These are phyloP conservation scores for Shargacucullia verbasci DNA, from an alignment of 2,888 invertebrate species.

Conservation along the genomic window DNA sequence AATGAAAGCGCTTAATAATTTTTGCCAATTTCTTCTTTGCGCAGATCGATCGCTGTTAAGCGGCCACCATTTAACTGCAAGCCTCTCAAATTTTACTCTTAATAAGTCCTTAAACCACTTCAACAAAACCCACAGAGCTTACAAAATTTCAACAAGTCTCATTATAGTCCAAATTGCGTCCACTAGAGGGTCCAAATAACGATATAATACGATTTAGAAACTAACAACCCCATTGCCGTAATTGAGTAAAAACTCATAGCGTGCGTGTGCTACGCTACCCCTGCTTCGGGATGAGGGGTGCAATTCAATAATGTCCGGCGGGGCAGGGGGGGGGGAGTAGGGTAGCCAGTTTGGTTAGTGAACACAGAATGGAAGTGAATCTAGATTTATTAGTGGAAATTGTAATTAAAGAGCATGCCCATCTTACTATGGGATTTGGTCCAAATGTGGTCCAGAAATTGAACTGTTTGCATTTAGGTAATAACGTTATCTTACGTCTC, in stretches of 20 bases:
- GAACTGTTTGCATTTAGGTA: no score
- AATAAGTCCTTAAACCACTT: conserved; percentile 17
- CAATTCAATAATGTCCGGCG: conserved; percentile 45
- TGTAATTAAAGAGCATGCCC: no score
- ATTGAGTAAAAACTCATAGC: conserved; percentile 57
- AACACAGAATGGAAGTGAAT: conserved; percentile 22
- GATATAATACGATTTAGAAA: conserved; percentile 50
- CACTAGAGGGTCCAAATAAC: conserved; percentile 36
- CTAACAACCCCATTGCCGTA: conserved; percentile 52
- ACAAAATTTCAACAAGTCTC: conserved; percentile 15
- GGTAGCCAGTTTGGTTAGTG: conserved; percentile 34
- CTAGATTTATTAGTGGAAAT: conserved; percentile 20
- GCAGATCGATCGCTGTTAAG: no score
- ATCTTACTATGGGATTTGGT: no score
- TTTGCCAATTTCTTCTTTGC: no score
- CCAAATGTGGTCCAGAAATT: no score
- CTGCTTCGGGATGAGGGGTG: conserved; percentile 46
- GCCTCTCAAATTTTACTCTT: no score
- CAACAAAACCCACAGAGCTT: conserved; percentile 30
- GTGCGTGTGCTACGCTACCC: conserved; percentile 20
- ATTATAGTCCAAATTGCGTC: conserved; percentile 46
- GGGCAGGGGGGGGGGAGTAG: conserved; percentile 1
- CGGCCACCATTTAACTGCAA: no score
- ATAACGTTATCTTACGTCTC: no score
- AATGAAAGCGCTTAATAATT: no score